Evolutionary conservation across 2,797 vertebrate species (phyloP).

Genomic region (Percopsis omiscomaycus): DNA sequence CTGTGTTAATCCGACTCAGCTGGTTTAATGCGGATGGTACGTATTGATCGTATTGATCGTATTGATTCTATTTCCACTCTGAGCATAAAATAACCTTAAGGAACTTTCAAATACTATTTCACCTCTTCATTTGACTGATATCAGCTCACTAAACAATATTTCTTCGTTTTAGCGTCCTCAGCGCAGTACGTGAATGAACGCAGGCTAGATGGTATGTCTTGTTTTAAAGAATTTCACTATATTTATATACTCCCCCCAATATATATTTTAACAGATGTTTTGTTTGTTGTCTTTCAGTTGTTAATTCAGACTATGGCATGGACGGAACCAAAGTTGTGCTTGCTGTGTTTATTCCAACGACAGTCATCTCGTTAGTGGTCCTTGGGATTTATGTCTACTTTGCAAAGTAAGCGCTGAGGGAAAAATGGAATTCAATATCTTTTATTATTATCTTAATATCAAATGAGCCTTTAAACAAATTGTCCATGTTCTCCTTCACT

Average conservation of each 20-base stretch:
- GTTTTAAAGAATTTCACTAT: conserved; percentile 1
- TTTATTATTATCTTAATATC: conserved; percentile 3
- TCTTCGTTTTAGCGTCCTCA: conserved; percentile 78
- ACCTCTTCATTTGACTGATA: not conserved
- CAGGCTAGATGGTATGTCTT: conserved; percentile 86
- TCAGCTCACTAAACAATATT: conserved; percentile 22
- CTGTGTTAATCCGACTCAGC: too few species aligned
- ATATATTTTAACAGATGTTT: conserved; percentile 10
- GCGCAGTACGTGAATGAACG: conserved; percentile 84
- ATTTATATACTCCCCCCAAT: not conserved
- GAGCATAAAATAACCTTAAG: too few species aligned
- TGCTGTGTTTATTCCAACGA: conserved; percentile 87
- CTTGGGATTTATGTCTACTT: conserved; percentile 91
- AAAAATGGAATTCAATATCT: not conserved
- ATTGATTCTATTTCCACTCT: too few species aligned
- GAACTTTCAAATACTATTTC: too few species aligned
- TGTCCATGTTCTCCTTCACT: not conserved
- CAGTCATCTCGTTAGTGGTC: conserved; percentile 83
- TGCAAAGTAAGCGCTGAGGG: conserved; percentile 82
- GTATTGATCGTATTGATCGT: too few species aligned
- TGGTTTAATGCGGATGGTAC: too few species aligned
- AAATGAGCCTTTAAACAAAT: conserved; percentile 10
- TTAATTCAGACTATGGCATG: conserved; percentile 79
- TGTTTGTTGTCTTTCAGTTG: conserved; percentile 58
- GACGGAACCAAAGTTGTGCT: conserved; percentile 86